Evolutionary conservation across 2,797 vertebrate species (phyloP).

Genomic region (Nasua narica): DNA sequence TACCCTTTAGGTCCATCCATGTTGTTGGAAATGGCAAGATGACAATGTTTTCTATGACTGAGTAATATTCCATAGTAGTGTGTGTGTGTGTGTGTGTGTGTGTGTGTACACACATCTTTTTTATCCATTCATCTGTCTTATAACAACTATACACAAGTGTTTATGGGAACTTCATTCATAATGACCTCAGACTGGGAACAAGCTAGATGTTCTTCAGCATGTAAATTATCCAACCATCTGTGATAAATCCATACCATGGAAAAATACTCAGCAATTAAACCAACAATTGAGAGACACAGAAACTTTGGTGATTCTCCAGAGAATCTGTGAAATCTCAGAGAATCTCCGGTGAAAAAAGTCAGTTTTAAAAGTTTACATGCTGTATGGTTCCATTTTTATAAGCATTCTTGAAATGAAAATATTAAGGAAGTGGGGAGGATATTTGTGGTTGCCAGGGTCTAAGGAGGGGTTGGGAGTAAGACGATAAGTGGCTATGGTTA

Average conservation of each 20-base stretch:
- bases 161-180: not conserved
- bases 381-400: not conserved
- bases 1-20: not conserved
- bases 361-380: not conserved
- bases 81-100: not conserved
- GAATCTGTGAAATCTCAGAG: not conserved
- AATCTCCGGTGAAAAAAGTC: not conserved
- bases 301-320: not conserved
- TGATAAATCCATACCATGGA: not conserved
- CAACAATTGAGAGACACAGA: not conserved
- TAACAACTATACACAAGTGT: not conserved
- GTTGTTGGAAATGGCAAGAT: not conserved
- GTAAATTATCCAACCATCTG: not conserved
- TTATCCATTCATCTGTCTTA: not conserved
- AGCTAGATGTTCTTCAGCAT: not conserved
- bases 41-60: not conserved
- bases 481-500: not conserved
- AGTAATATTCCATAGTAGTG: not conserved
- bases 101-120: not conserved
- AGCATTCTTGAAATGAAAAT: not conserved
- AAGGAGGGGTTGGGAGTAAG: not conserved
- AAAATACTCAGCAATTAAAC: not conserved
- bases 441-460: not conserved
- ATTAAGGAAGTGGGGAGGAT: not conserved
- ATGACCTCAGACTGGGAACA: not conserved